Base-by-base conservation (phyloP, 2,888 invertebrate species). In the Idaea dimidiata region DNA sequence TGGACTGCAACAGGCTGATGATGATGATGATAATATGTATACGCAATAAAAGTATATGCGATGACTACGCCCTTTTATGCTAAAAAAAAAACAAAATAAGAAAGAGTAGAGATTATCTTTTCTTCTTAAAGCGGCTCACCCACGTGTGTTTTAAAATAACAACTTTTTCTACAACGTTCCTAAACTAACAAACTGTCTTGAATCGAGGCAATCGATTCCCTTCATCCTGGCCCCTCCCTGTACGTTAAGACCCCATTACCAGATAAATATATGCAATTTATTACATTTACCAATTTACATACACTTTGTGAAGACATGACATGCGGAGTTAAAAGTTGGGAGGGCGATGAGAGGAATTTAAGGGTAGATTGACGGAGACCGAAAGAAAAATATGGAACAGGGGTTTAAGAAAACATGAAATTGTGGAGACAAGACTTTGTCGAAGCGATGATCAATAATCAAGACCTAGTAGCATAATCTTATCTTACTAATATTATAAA, bases 241-340 rank as follows among this genome's bases (percentile, higher is more conserved):
- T 75, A 74, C 81, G 80, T 87, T 86, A 88, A 84, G 77, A 79
- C 80, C 79, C 89, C 86, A 88, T 89, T 87, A 88, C 84, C 74
- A 83, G 84, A 86, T 88, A 89, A 91, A 90, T 89, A 88, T 86
- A 87, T 88, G 89, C 89, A 90, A 91, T 90, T 91, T 91, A 91
- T 91, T 87, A 91, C 87, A 88, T 91, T 90, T 85, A 89, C 86
- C 88, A 89, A 91, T 92, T 91, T 91, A 90, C 91, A 92, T 92
- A 91, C 79, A 89, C 85, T 88, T 83, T 82, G 80, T 75, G 79
- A 81, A 81, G 82, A 85, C 80, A 77, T 73, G 81, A 83, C 86
- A 85, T 85, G 86, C 78, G 72, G 74, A 83, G 86, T 84, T 86
- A 86, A 88, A 84, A 80, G 82, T 81, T 79, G 79, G 85, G 85